These are phyloP conservation scores for Xiphias gladius DNA, from an alignment of 2,113 vertebrate species.

Conservation along the genomic window DNA sequence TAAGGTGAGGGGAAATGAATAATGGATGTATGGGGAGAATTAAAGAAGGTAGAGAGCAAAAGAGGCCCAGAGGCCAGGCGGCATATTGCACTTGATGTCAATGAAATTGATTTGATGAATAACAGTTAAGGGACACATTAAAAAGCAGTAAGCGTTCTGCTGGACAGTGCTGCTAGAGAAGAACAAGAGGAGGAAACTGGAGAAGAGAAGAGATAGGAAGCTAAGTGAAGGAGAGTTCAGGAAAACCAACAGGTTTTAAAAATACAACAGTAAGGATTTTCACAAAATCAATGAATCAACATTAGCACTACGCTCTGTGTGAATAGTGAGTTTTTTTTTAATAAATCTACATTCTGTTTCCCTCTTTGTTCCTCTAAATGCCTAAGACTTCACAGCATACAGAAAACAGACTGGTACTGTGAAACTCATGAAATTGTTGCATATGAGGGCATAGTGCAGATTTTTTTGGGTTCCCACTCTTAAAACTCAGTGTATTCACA, in stretches of 20 bases:
- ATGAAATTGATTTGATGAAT: conserved; percentile 46
- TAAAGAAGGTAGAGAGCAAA: conserved; percentile 8
- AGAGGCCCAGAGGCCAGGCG: conserved; percentile 21
- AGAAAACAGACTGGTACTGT: conserved; percentile 26
- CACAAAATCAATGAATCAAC: conserved; percentile 34
- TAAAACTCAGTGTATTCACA: conserved; percentile 58
- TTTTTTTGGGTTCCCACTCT: conserved; percentile 26
- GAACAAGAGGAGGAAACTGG: conserved; percentile 2
- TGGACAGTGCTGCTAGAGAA: conserved; percentile 12
- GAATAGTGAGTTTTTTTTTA: conserved; percentile 28
- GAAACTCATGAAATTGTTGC: conserved; percentile 30
- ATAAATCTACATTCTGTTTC: conserved; percentile 28
- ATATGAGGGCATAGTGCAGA: conserved; percentile 47
- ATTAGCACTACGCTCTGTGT: conserved; percentile 11
- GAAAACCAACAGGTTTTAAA: conserved; percentile 18
- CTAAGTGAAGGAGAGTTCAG: background rate
- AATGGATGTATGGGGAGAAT: conserved; percentile 14
- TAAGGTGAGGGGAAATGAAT: background rate
- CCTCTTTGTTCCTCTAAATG: conserved; percentile 18
- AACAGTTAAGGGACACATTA: conserved; percentile 30
- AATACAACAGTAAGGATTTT: conserved; percentile 36
- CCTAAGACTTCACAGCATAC: conserved; percentile 43
- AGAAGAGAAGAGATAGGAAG: background rate
- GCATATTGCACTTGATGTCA: conserved; percentile 34
- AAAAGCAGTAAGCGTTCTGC: conserved; percentile 31